Conservation (phyloP, 2,113 vertebrate species). For the Eulacestoma nigropectus region DNA sequence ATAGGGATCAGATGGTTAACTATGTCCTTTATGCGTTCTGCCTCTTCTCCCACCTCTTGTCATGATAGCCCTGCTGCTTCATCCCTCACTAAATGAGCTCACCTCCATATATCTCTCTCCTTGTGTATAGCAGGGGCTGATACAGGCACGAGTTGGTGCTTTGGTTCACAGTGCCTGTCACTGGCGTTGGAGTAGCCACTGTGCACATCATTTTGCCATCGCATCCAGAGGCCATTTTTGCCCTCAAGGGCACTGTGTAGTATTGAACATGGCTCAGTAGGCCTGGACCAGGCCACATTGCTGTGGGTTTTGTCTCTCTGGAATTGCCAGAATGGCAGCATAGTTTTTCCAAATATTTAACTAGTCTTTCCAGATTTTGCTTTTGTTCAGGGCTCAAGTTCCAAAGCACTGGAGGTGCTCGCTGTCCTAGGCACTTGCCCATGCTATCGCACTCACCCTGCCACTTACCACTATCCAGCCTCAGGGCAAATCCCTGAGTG, state of each 20-base stretch:
- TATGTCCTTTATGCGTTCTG: not conserved
- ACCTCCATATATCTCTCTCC: fast-evolving
- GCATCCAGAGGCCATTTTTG: not conserved
- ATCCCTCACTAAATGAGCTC: not conserved
- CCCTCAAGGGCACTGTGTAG: not conserved
- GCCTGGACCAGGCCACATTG: not conserved
- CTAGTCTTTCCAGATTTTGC: not conserved
- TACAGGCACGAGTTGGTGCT: not conserved
- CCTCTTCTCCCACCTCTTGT: not conserved
- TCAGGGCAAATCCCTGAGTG: not conserved
- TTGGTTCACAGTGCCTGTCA: not conserved
- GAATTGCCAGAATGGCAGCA: not conserved
- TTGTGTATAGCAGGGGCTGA: not conserved
- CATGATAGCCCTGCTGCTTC: not conserved
- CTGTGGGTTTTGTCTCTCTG: not conserved
- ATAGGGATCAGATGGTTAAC: not conserved
- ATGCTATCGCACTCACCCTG: not conserved
- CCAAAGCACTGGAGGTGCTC: not conserved
- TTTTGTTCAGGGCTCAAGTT: not conserved
- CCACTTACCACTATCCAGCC: not conserved
- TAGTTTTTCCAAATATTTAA: not conserved
- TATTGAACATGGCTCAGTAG: not conserved
- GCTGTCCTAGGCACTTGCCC: not conserved
- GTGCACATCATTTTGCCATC: not conserved
- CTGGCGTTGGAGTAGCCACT: not conserved